Evolutionary conservation across 2,888 invertebrate genomes (phyloP), one percentile per base, ranked within the genome.

Genomic region (Rhamphomyia laevipes): DNA sequence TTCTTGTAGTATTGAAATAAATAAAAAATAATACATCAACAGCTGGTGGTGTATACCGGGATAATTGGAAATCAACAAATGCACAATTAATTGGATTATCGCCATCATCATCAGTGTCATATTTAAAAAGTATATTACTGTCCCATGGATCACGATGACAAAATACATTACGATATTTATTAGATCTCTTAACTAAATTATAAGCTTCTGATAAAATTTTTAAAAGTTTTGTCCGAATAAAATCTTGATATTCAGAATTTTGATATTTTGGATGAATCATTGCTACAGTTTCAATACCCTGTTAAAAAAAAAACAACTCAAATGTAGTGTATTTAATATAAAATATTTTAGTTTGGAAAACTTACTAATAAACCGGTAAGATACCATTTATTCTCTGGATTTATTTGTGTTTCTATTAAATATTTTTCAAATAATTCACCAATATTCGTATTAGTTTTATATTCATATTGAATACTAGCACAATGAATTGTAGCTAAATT

Each of bases 11-110:
- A 50, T 73, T 73, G 5, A 76, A 61, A 46, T 73, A 72, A 1
- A 78, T 59, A 17, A 73, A 59, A 23, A 69, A 67, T 9, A 74
- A 60, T 2, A 78, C 63, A 56, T 80, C 79, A 45, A 76, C 69
- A 1, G 74, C 68, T 2, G 78, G 75, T 1, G 78, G 75, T 17
- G 68, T 67, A 51, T 78, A 80, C n/a, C 75, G 67, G 1, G 70
- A 58, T 48, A 77, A 56, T 56, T 79, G 79, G 55, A 74, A 79
- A 58, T 79, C 79, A 2, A 79, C 70, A 27, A 79, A 57, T 33
- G 73, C 59, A 50, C 75, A 75, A 7, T 65, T 65, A 0, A 64
- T 58, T 2, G 70, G 68, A 61, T 45, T 69, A 73, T 33, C 17
- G 35, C 54, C 48, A 3, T 54, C 53, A 1, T 52, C 71, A 64